Conservation (phyloP, 2,113 vertebrate genomes). For the Rhinopomastus cyanomelas region DNA sequence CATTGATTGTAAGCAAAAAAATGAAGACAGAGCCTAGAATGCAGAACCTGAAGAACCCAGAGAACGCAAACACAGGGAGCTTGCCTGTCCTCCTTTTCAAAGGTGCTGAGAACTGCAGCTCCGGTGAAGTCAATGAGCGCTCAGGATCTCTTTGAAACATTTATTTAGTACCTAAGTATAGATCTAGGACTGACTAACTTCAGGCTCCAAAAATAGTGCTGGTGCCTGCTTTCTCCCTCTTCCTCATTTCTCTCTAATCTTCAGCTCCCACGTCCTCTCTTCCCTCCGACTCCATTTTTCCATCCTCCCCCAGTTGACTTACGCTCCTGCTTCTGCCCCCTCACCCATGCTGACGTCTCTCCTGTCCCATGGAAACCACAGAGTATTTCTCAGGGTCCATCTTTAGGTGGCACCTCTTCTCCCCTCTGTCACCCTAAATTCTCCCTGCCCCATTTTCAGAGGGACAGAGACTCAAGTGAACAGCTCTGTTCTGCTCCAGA, state of each 20-base stretch:
- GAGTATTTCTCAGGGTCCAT: not conserved
- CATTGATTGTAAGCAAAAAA: not conserved
- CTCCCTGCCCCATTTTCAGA: not conserved
- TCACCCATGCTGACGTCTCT: not conserved
- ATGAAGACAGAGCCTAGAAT: not conserved
- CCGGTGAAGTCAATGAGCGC: not conserved
- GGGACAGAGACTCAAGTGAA: not conserved
- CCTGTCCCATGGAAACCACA: not conserved
- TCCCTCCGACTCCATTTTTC: not conserved
- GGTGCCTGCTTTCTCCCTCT: slow-evolving; percentile 29
- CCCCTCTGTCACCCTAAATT: not conserved
- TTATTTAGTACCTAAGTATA: slow-evolving; percentile 49
- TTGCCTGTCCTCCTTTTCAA: not conserved
- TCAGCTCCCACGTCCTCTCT: not conserved
- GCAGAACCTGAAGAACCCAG: not conserved
- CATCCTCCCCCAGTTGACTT: not conserved
- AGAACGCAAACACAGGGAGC: not conserved
- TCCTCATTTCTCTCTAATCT: slow-evolving; percentile 4
- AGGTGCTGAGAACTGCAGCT: not conserved
- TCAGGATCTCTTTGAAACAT: slow-evolving; percentile 28
- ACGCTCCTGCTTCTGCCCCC: not conserved
- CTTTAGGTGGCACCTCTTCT: not conserved
- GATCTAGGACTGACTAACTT: slow-evolving; percentile 32
- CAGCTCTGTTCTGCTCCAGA: not conserved
- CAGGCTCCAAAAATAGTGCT: slow-evolving; percentile 16